Evolutionary conservation across 2,797 vertebrate species (phyloP), one percentile per base, ranked within the genome.

Genomic region (Rhynchotus rufescens): DNA sequence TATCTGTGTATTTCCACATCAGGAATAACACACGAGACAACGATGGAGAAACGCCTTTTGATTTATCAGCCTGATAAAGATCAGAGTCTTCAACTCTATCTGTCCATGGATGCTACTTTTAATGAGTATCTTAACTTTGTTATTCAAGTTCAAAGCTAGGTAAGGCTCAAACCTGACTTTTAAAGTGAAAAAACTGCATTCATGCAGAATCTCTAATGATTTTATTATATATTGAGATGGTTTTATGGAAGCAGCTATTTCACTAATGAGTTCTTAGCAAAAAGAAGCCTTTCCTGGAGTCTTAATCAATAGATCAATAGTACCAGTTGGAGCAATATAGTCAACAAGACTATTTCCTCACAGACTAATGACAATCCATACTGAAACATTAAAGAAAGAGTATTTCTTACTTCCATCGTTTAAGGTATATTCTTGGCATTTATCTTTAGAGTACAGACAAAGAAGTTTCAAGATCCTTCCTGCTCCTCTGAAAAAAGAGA

Each of bases 1-100:
- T 99, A 98, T 99, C 99, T 99, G 86, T 66, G 19, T 14, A 47
- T 80, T 87, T 86, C 66, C 38, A 75, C 79, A 95, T 98, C 95
- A 98, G 89, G 97, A 96, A 96, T 86, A 96, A 97, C 90, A 97
- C 60, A 22, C 6, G 6, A 72, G 57, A 69, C 78, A 90, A 61
- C 0, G 3, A 65, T 38, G 61, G 84, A 93, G 93, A 67, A 85
- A 88, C 8, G 13, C 80, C 67, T 67, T 82, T 94, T 93, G 88
- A 90, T 90, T 94, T 94, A 90, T 77, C 49, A 42, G 62, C 75
- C 61, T 92, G 68, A 74, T 87, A 67, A 86, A 93, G 77, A 87
- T 76, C 79, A 93, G 57, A 89, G 85, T 66, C 47, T 86, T 91
- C 80, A 62, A 77, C 75, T 75, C 62, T 88, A 49, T 26, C 84